A percentile compares a stretch with the other conserved stretches of the same genome.
Conservation (phyloP, 2,113 vertebrate genomes). For the Eolophus roseicapilla region DNA sequence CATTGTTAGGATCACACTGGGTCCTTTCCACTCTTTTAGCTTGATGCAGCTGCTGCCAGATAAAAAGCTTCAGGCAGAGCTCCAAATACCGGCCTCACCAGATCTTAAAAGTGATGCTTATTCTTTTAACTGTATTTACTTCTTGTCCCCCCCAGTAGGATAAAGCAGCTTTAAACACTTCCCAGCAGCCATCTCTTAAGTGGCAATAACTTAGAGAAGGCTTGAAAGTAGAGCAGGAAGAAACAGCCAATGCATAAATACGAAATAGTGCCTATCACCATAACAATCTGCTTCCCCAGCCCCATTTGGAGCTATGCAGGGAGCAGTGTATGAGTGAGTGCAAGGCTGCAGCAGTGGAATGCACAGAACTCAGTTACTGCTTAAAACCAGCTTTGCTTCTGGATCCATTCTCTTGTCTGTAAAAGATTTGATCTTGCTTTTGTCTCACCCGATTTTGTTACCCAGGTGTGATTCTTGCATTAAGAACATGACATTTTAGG, state of each 20-base stretch:
- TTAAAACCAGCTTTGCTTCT: neutral
- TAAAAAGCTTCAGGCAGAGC: neutral
- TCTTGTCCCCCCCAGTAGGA: neutral
- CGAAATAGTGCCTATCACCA: neutral
- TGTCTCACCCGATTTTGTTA: neutral
- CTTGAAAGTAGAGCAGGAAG: neutral
- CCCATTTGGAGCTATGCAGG: accelerated
- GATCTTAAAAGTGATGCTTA: neutral
- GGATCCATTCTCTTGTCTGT: accelerated
- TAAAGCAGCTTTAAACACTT: neutral
- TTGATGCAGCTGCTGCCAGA: neutral
- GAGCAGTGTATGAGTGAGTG: accelerated
- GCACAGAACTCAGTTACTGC: neutral
- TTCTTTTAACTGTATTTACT: neutral
- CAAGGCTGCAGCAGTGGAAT: neutral
- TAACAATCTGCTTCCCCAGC: neutral
- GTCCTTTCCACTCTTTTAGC: neutral
- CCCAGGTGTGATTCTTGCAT: neutral
- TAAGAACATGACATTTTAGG: neutral
- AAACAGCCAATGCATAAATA: neutral
- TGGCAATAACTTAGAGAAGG: neutral
- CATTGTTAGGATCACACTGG: neutral
- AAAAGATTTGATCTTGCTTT: neutral
- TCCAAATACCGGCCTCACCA: neutral
- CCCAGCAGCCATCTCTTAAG: neutral